A percentile compares a stretch with the other conserved stretches of the same genome.
Conservation (phyloP, 2,113 vertebrate species). For the Lepus timidus region DNA sequence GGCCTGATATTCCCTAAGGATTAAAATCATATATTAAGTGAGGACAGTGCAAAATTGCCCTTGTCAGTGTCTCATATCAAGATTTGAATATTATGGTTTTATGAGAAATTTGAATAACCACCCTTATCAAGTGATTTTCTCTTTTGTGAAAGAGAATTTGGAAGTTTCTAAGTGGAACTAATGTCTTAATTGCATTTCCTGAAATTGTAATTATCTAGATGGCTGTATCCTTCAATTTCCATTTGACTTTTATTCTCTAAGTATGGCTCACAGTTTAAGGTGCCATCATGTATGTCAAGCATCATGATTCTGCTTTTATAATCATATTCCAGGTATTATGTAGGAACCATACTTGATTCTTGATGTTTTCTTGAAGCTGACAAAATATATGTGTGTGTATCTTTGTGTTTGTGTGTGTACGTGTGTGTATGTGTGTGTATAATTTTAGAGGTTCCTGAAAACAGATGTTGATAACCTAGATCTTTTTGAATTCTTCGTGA, state of each 20-base stretch:
- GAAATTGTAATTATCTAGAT: background rate
- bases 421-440: background rate
- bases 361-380: background rate
- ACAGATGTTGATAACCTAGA: background rate
- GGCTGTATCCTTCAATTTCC: background rate
- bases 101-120: background rate
- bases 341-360: background rate
- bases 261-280: background rate
- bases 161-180: background rate
- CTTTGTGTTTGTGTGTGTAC: too few relatives aligned
- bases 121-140: background rate
- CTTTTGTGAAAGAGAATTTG: background rate
- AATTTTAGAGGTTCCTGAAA: background rate
- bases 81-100: background rate
- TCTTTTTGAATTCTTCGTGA: background rate
- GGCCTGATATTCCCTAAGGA: background rate
- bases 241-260: background rate
- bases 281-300: fast-evolving
- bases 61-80: fast-evolving
- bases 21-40: background rate
- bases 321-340: background rate
- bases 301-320: background rate
- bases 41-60: background rate
- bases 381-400: background rate
- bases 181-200: background rate